Evolutionary conservation across 2,113 vertebrate genomes (phyloP).

Genomic region (Halcyon senegalensis): DNA sequence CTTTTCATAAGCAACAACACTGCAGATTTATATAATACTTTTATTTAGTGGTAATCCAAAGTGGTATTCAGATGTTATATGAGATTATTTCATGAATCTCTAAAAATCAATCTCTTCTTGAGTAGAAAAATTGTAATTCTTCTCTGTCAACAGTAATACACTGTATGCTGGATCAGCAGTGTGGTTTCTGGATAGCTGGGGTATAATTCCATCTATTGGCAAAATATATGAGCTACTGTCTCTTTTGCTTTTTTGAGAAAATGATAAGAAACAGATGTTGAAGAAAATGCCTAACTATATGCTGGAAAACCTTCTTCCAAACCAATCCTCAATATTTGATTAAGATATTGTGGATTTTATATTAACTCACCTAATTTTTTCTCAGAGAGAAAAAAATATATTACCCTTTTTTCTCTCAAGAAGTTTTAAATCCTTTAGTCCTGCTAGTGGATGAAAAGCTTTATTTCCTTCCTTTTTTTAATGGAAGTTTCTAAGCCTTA

Average conservation of each 20-base stretch:
- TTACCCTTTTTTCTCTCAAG: not conserved
- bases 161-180: not conserved
- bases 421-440: not conserved
- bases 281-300: not conserved
- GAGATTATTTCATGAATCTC: not conserved
- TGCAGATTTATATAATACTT: not conserved
- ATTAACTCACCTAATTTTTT: not conserved
- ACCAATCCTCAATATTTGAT: not conserved
- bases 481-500: not conserved
- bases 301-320: not conserved
- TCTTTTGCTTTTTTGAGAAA: not conserved
- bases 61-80: not conserved
- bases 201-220: not conserved
- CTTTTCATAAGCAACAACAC: not conserved
- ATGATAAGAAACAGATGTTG: not conserved
- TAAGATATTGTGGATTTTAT: not conserved
- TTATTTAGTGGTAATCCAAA: not conserved
- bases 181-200: not conserved
- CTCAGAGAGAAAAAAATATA: not conserved
- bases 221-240: not conserved
- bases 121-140: not conserved
- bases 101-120: not conserved
- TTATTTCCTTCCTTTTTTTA: not conserved
- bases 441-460: not conserved
- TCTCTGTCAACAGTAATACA: not conserved